Evolutionary conservation across 2,888 invertebrate genomes (phyloP).

Genomic region (Rhingia campestris): DNA sequence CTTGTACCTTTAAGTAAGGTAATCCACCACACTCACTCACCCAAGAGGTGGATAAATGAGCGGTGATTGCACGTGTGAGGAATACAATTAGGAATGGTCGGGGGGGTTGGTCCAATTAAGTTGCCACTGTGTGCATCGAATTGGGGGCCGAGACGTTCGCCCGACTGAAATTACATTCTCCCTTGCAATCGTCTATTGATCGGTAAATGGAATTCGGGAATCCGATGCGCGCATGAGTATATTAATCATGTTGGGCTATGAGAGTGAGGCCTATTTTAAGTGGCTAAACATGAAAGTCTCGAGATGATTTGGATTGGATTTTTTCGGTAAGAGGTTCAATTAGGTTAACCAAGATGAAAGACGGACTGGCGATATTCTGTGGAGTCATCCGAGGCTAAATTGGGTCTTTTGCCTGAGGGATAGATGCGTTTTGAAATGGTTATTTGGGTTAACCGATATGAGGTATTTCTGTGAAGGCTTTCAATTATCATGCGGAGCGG

Average conservation of each 20-base stretch:
- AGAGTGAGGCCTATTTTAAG: slow-evolving; percentile 6
- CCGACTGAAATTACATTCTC: slow-evolving; percentile 14
- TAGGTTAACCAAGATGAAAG: slow-evolving; percentile 42
- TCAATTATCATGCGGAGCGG: too few species aligned
- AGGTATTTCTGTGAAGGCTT: too few species aligned
- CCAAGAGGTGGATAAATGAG: slow-evolving; percentile 33
- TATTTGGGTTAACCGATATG: not conserved
- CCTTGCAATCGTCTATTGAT: not conserved
- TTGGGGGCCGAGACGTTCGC: slow-evolving; percentile 3
- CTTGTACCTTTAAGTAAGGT: not conserved
- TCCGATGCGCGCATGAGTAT: slow-evolving; percentile 1
- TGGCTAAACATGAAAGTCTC: slow-evolving; percentile 27
- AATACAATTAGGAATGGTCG: slow-evolving; percentile 46
- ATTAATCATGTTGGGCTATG: slow-evolving; percentile 33
- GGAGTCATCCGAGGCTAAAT: not conserved
- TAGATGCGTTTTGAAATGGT: not conserved
- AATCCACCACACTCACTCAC: slow-evolving; percentile 5
- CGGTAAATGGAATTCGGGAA: slow-evolving; percentile 10
- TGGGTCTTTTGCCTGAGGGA: not conserved
- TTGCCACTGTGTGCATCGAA: slow-evolving; percentile 23
- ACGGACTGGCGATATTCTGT: not conserved
- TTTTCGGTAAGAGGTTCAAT: slow-evolving; percentile 28
- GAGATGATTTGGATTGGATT: slow-evolving; percentile 34
- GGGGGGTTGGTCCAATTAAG: slow-evolving; percentile 23
- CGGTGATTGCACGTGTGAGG: slow-evolving; percentile 53